Base-by-base conservation (phyloP, 2,888 invertebrate genomes). In the Hipparchia sbordonii region DNA sequence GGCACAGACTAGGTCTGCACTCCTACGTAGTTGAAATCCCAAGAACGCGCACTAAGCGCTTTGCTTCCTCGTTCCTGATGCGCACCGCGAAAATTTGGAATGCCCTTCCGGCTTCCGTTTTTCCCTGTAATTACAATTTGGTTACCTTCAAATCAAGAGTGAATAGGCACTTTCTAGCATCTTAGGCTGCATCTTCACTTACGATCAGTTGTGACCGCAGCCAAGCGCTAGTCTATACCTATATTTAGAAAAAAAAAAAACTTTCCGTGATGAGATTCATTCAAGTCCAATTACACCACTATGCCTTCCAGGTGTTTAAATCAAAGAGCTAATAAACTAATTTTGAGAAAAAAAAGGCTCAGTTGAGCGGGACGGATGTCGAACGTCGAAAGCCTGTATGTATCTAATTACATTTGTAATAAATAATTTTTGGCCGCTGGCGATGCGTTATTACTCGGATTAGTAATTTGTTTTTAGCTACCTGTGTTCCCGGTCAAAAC, bases 381-480 rank as follows among this genome's bases (percentile, higher is more conserved):
- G 73, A 73, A 69, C 75, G 67, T 72, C 72, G 74, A 77, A 75
- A 77, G 76, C 74, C 74, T 71, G 63, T 59, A 72, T 73, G 63
- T 59, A 72, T 73, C 78, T 80, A 79, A 81, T 80, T 80, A 78
- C 77, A 78, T 67, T 68, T 74, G 71, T 78, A 78, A 79, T 81
- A 80, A 80, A 79, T 81, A 79, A 80, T 78, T 77, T 80, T 77
- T 77, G 77, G 79, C 82, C 80, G 78, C 79, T 78, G 81, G 87
- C 82, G 79, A 82, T 82, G 77, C 79, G 85, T 85, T 88, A 89
- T 91, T 88, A 88, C 84, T 81, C 77, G 84, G 86, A 89, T 90
- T 86, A 86, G 86, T 90, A 88, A 90, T 91, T 87, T 86, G 87
- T 85, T 88, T 82, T 84, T 80, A 78, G 90, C 91, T 92, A 91